A percentile compares a stretch with the other conserved stretches of the same genome.
Evolutionary conservation across 2,797 vertebrate genomes (phyloP).

Genomic region (Mus caroli): DNA sequence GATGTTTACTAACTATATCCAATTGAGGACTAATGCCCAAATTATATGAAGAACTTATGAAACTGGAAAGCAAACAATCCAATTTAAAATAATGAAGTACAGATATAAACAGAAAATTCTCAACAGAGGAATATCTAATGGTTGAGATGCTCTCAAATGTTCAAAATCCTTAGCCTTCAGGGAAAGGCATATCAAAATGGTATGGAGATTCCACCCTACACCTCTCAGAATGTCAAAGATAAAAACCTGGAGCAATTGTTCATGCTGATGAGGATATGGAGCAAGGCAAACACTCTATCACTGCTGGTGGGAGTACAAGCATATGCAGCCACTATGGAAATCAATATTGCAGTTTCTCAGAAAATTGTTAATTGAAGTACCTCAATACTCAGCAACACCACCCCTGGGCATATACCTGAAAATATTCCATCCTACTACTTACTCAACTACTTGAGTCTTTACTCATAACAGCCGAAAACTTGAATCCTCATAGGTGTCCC

Average conservation of each 20-base stretch:
- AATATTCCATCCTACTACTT: too few relatives aligned
- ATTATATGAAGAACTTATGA: not conserved
- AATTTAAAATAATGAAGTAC: not conserved
- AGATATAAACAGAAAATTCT: not conserved
- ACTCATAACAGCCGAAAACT: too few relatives aligned
- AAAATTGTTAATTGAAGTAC: too few relatives aligned
- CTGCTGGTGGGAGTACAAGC: too few relatives aligned
- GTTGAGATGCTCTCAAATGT: not conserved
- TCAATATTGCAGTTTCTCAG: too few relatives aligned
- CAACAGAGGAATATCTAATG: not conserved
- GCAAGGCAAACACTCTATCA: too few relatives aligned
- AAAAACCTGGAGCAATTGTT: not conserved
- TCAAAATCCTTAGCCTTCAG: not conserved
- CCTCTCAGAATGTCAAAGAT: not conserved
- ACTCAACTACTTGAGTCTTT: too few relatives aligned
- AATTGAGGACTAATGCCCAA: not conserved
- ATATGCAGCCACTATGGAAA: too few relatives aligned
- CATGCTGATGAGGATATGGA: not conserved
- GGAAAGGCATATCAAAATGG: not conserved
- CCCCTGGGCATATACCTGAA: too few relatives aligned
- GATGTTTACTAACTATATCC: not conserved
- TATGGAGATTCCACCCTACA: not conserved
- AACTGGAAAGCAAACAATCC: not conserved
- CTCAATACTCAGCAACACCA: too few relatives aligned
- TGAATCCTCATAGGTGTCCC: too few relatives aligned